phyloP scores from a whole-genome alignment of 2,113 vertebrate genomes.

The human (Homo sapiens) region GRCh38 chr14:98117501-98118000 shows the following conservation, averaged over 20 bases:
- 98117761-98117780: conserved; percentile 76
- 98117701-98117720: conserved; percentile 76
- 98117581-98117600: conserved; percentile 51
- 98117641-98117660: conserved; percentile 70
- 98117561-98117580: conserved; percentile 60
- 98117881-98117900: conserved; percentile 43
- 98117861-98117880: conserved; percentile 69
- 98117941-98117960: conserved; percentile 19
- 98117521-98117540: neutral
- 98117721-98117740: conserved; percentile 81
- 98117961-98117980: conserved; percentile 30
- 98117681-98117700: conserved; percentile 71
- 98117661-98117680: conserved; percentile 76
- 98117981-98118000: conserved; percentile 31
- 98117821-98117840: conserved; percentile 82
- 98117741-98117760: conserved; percentile 80
- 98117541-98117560: neutral
- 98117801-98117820: conserved; percentile 82
- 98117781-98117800: conserved; percentile 82
- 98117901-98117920: conserved; percentile 60
- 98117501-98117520: conserved; percentile 49
- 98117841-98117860: conserved; percentile 76
- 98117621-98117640: conserved; percentile 34
- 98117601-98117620: neutral
- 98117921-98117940: conserved; percentile 61